A percentile compares a stretch with the other conserved stretches of the same genome.
Conservation (phyloP, 1,140 invertebrate species). For the Drosophila ohnishii region DNA sequence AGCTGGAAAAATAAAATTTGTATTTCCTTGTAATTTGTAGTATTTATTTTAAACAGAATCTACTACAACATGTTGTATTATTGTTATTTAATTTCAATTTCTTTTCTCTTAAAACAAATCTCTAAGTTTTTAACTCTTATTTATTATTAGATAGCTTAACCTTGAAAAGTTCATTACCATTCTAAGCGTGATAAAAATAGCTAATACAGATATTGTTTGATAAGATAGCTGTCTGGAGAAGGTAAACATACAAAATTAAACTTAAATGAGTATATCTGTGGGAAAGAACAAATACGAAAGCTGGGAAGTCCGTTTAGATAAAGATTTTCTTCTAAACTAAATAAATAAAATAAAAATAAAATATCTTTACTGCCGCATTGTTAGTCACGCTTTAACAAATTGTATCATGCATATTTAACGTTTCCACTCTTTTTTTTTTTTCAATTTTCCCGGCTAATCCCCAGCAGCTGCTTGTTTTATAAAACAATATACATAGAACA, state of each 20-base stretch:
- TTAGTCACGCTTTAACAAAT: conserved; percentile 12
- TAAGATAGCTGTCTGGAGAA: conserved; percentile 23
- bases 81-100: too few relatives aligned
- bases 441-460: conserved; percentile 2
- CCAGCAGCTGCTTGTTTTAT: conserved; percentile 23
- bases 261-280: conserved; percentile 2
- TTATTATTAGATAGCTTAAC: conserved; percentile 4
- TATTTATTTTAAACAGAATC: neutral
- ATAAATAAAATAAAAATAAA: conserved; percentile 4
- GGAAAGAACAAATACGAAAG: conserved; percentile 12
- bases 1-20: neutral
- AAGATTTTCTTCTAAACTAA: neutral
- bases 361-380: neutral
- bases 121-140: neutral
- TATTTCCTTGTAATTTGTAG: neutral
- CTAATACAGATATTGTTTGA: conserved; percentile 15
- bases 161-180: conserved; percentile 23
- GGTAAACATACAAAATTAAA: neutral
- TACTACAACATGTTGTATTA: too few relatives aligned
- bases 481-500: conserved; percentile 1
- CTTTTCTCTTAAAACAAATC: neutral
- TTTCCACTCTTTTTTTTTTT: neutral
- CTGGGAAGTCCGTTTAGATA: conserved; percentile 5
- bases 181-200: neutral
- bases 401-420: neutral